A percentile compares a stretch with the other conserved stretches of the same genome.
Conservation (phyloP, 92 coral and sea anemone genomes). For the Porites lobata region DNA sequence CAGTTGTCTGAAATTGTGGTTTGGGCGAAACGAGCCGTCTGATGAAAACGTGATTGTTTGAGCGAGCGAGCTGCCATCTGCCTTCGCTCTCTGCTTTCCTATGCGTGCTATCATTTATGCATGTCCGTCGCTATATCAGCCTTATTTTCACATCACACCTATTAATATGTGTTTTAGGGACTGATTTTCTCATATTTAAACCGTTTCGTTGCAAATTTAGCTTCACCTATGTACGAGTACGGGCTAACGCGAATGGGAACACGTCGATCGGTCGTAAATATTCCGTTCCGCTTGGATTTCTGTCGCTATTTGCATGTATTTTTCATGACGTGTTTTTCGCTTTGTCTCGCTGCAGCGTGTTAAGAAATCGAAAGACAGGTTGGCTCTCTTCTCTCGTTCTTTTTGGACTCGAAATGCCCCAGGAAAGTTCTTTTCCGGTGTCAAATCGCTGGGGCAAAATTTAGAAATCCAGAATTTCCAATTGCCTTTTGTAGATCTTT, state of each 20-base stretch:
- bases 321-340: conserved; percentile 54
- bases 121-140: conserved; percentile 15
- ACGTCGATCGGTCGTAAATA: conserved; percentile 7
- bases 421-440: neutral
- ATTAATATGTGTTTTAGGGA: neutral
- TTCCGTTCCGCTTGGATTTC: conserved; percentile 35
- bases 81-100: conserved; percentile 32
- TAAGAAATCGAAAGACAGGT: conserved; percentile 11
- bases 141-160: neutral
- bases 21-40: conserved; percentile 12
- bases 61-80: conserved; percentile 47
- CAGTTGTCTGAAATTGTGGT: conserved; percentile 30
- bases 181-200: neutral
- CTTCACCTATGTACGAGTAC: conserved; percentile 1
- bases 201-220: neutral
- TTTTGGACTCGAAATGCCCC: neutral
- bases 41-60: conserved; percentile 31
- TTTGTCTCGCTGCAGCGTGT: conserved; percentile 34
- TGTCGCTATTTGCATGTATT: conserved; percentile 46
- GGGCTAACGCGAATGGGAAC: neutral
- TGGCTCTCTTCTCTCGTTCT: neutral
- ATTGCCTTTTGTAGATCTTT: neutral
- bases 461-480: neutral
- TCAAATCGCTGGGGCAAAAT: conserved; percentile 1
- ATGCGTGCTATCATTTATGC: conserved; percentile 51